These are phyloP conservation scores for Idaea straminata DNA, from an alignment of 2,888 invertebrate species.

Conservation along the genomic window DNA sequence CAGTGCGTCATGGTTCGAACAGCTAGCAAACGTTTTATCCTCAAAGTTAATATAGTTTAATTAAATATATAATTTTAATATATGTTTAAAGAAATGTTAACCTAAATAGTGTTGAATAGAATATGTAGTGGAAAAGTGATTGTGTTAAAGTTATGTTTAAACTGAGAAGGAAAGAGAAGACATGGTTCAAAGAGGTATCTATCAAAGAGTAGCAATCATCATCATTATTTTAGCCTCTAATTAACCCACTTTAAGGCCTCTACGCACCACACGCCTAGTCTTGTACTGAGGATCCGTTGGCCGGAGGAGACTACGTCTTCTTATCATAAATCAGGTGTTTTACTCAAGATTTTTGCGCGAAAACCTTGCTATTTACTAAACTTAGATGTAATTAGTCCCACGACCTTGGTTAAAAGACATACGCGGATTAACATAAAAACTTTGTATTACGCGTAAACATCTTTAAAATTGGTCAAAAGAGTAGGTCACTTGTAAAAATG, in stretches of 20 bases:
- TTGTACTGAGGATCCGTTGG: too few species aligned
- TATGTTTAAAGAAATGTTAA: background rate
- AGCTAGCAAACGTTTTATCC: background rate
- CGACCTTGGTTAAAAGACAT: too few species aligned
- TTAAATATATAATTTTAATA: background rate
- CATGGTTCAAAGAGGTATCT: conserved; percentile 66
- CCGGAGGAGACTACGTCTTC: too few species aligned
- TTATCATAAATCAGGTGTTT: too few species aligned
- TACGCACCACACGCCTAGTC: too few species aligned
- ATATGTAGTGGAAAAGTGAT: background rate
- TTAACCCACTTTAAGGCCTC: background rate
- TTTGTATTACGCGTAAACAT: too few species aligned
- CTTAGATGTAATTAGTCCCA: too few species aligned
- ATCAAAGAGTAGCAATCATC: background rate
- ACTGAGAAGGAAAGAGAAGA: conserved; percentile 53
- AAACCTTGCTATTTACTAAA: too few species aligned
- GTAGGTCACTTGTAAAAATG: too few species aligned
- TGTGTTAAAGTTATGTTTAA: conserved; percentile 43
- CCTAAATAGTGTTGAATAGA: background rate
- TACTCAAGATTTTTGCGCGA: too few species aligned
- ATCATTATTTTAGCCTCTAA: background rate
- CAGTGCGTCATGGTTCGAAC: background rate
- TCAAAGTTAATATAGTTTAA: background rate
- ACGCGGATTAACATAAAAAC: too few species aligned
- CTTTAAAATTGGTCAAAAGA: too few species aligned